Evolutionary conservation across 2,113 vertebrate species (phyloP).

Genomic region (Ochotona princeps): DNA sequence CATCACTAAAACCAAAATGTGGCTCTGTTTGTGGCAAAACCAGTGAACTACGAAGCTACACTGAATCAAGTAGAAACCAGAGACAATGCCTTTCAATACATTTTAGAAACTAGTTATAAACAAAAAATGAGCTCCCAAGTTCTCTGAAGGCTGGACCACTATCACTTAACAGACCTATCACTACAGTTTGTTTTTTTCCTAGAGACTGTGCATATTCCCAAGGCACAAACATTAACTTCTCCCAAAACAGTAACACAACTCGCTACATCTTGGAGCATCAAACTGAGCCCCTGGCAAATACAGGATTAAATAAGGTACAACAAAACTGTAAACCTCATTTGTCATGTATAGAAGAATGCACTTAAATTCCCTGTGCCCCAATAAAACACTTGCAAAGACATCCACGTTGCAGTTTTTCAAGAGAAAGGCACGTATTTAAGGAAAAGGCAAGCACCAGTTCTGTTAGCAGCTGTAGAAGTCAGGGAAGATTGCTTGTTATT

Average conservation of each 20-base stretch:
- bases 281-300: neutral
- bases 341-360: neutral
- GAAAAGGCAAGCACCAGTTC: neutral
- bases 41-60: neutral
- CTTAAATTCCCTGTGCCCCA: neutral
- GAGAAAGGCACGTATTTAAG: neutral
- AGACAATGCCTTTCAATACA: neutral
- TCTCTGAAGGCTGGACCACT: neutral
- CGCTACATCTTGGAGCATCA: neutral
- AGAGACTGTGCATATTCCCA: neutral
- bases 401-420: neutral
- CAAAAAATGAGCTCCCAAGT: neutral
- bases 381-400: constrained; percentile 29
- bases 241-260: neutral
- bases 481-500: neutral
- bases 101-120: constrained; percentile 24
- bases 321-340: neutral
- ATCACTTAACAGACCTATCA: neutral
- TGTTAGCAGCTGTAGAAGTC: neutral
- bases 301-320: constrained; percentile 27
- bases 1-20: neutral
- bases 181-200: neutral
- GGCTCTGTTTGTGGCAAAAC: neutral
- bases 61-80: neutral
- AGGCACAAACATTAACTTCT: neutral